Conservation (phyloP, 2,888 invertebrate species). For the Arrhopalites spinosus region DNA sequence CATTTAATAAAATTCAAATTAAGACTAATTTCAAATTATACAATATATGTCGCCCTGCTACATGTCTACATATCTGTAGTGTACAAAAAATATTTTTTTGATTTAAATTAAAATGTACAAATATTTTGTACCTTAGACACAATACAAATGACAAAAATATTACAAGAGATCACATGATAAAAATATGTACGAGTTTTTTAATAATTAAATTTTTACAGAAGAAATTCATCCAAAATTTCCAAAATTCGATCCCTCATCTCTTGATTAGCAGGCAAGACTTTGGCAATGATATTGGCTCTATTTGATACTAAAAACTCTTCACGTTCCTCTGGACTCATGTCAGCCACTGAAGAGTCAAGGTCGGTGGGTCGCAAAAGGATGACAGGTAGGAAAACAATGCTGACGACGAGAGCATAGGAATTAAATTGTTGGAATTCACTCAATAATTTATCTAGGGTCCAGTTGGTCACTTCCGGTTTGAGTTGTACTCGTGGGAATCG, state of each 20-base stretch:
- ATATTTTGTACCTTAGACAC: too few relatives aligned
- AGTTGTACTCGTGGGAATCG: slow-evolving; percentile 39
- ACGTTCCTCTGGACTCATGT: slow-evolving; percentile 36
- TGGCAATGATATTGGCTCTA: slow-evolving; percentile 13
- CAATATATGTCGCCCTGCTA: neutral
- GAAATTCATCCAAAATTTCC: slow-evolving; percentile 32
- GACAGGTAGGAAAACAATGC: slow-evolving; percentile 49
- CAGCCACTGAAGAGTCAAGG: slow-evolving; percentile 42
- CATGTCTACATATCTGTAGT: neutral
- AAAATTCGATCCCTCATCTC: slow-evolving; percentile 24
- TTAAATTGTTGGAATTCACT: slow-evolving; percentile 52
- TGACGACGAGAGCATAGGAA: slow-evolving; percentile 52
- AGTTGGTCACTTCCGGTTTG: slow-evolving; percentile 32
- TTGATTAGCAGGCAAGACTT: slow-evolving; percentile 5
- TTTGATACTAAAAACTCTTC: slow-evolving; percentile 18
- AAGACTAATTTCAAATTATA: neutral
- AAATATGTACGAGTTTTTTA: too few relatives aligned
- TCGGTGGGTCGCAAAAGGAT: slow-evolving; percentile 50
- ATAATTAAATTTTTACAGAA: too few relatives aligned
- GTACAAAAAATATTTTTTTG: neutral
- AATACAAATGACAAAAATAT: too few relatives aligned
- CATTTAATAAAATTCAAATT: too few relatives aligned
- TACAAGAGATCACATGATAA: too few relatives aligned
- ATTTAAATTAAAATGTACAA: neutral
- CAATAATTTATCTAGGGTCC: slow-evolving; percentile 51